Conservation (phyloP, 2,797 vertebrate species). For the Acipenser oxyrinchus region DNA sequence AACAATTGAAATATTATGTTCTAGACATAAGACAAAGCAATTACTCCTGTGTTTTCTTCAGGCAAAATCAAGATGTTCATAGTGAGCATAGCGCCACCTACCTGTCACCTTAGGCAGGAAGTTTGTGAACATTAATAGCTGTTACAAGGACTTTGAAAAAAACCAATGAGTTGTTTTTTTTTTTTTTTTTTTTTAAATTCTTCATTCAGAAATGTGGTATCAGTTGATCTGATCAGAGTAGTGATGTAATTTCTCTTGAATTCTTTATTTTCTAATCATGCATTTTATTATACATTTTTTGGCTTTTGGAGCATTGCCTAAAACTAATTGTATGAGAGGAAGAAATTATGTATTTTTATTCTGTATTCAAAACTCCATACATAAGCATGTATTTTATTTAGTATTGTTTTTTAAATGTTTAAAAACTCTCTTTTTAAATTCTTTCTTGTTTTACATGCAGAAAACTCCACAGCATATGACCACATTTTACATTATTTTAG, state of each 20-base stretch:
- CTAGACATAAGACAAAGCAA: slow-evolving; percentile 45
- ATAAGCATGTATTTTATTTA: slow-evolving; percentile 10
- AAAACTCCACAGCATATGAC: too few relatives aligned
- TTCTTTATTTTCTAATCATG: slow-evolving; percentile 11
- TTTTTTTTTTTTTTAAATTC: slow-evolving; percentile 25
- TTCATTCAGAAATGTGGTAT: slow-evolving; percentile 41
- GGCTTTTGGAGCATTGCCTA: slow-evolving; percentile 6
- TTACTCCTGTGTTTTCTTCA: slow-evolving; percentile 17
- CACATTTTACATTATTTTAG: too few relatives aligned
- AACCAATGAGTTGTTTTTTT: slow-evolving; percentile 19
- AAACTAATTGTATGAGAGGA: slow-evolving; percentile 8
- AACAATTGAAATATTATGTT: slow-evolving; percentile 52
- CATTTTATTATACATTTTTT: slow-evolving; percentile 22
- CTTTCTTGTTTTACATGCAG: neutral
- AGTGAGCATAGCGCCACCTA: slow-evolving; percentile 6
- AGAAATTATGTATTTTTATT: slow-evolving; percentile 9
- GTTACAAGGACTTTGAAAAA: slow-evolving; percentile 24
- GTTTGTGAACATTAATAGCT: slow-evolving; percentile 12
- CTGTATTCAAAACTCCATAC: slow-evolving; percentile 3
- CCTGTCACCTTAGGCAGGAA: slow-evolving; percentile 3
- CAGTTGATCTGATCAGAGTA: slow-evolving; percentile 64
- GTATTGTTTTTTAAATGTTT: slow-evolving; percentile 6
- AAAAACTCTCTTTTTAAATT: slow-evolving; percentile 6
- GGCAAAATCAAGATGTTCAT: slow-evolving; percentile 12
- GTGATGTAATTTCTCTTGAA: slow-evolving; percentile 13